Percentiles rank a stretch among this genome's conserved stretches.
Evolutionary conservation across 1,140 invertebrate species (phyloP).

Genomic region (Zaprionus taronus): DNA sequence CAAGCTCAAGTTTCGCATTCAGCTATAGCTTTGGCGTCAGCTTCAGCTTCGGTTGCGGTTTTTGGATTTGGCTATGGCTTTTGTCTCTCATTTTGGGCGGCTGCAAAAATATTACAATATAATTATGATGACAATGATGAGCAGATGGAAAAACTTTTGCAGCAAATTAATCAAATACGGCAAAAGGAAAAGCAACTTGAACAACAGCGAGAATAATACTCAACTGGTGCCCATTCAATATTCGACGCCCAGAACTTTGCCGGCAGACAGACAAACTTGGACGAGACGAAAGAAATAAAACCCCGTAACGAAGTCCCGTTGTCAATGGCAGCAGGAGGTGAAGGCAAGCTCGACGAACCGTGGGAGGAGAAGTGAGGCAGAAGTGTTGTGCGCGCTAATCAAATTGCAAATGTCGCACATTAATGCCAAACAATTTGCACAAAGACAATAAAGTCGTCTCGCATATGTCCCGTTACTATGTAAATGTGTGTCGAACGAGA

Average conservation of each 20-base stretch:
- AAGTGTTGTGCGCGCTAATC: slow-evolving; percentile 38
- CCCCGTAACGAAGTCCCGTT: slow-evolving; percentile 26
- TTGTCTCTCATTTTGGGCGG: slow-evolving; percentile 7
- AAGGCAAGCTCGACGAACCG: not conserved
- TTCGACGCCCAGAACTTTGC: slow-evolving; percentile 47
- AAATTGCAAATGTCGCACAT: slow-evolving; percentile 50
- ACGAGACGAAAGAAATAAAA: slow-evolving; percentile 36
- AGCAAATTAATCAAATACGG: slow-evolving; percentile 71
- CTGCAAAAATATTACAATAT: slow-evolving; percentile 67
- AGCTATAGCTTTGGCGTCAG: not conserved
- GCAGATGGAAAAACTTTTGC: slow-evolving; percentile 54
- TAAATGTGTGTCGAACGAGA: not conserved
- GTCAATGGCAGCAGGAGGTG: slow-evolving; percentile 14
- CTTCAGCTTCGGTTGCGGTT: not conserved
- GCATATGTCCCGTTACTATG: slow-evolving; percentile 20
- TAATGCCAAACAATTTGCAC: slow-evolving; percentile 45
- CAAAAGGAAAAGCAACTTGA: slow-evolving; percentile 10
- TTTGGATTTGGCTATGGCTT: not conserved
- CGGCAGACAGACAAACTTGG: slow-evolving; percentile 42
- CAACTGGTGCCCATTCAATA: slow-evolving; percentile 63
- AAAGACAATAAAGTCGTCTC: slow-evolving; percentile 47
- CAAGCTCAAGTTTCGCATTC: slow-evolving; percentile 58
- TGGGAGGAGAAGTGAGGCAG: too few species aligned
- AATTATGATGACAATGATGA: slow-evolving; percentile 65
- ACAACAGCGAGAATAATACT: slow-evolving; percentile 19